Evolutionary conservation across 2,888 invertebrate genomes (phyloP), one percentile per base, ranked within the genome.

Genomic region (Pharmacophagus antenor): DNA sequence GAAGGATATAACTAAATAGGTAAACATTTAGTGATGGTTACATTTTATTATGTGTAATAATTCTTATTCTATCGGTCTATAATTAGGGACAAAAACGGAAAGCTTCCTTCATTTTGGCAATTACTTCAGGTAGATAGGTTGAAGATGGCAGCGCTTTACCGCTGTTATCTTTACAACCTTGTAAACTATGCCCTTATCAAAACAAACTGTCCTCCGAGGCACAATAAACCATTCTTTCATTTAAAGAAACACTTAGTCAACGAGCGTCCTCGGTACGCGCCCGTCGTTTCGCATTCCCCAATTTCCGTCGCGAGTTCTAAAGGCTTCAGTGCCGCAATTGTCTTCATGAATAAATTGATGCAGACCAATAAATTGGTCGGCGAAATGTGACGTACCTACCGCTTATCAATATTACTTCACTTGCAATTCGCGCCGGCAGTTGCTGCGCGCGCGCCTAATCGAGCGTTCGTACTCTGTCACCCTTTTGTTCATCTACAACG

Each of bases 301-400:
- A 59, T 59, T 31, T 55, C 59, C 50, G 59, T 15, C 59, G 49
- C 59, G 47, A 41, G 25, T 49, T 21, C 52, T 53, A 49, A 54
- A 49, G 46, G n/a, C 57, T 51, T 22, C 20, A 47, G 37, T 46
- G 37, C 47, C 62, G 63, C 85, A 87, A 87, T 86, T 87, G 88
- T 84, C 80, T 82, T 67, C 77, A 74, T 77, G 80, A 80, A 79
- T 80, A 88, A 88, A 88, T 88, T 88, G 87, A 84, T 85, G 79
- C 82, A 82, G 85, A 85, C 85, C 85, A 85, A 79, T 86, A 84
- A 85, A 88, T 77, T 85, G 83, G 76, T 70, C 76, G 83, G 84
- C 84, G 82, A 84, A 61, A 47, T 56, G 78, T 86, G 85, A 84
- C 82, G 84, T 68, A 63, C 65, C 66, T 66, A 65, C 62, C 56